A percentile compares a stretch with the other conserved stretches of the same genome.
These are phyloP conservation scores for Crypturellus tataupa DNA, from an alignment of 2,797 vertebrate species.

Conservation along the genomic window DNA sequence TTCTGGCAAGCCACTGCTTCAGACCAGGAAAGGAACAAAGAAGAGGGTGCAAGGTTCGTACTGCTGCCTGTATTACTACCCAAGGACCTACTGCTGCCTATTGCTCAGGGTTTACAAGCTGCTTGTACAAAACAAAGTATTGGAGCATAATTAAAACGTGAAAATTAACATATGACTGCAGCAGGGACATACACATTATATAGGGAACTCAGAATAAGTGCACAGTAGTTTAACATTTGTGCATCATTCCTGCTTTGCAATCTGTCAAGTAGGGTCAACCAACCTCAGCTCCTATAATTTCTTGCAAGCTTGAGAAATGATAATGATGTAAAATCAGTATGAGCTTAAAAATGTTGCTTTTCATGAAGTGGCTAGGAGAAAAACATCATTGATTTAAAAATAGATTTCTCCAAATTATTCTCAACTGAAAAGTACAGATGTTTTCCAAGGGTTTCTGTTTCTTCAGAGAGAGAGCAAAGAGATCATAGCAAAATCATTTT, in stretches of 20 bases:
- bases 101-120: not conserved
- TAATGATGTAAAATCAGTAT: not conserved
- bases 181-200: not conserved
- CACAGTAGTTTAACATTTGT: not conserved
- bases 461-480: not conserved
- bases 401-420: not conserved
- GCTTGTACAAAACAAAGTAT: not conserved
- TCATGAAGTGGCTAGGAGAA: not conserved
- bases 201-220: not conserved
- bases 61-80: not conserved
- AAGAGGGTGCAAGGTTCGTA: not conserved
- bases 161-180: not conserved
- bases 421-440: not conserved
- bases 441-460: not conserved
- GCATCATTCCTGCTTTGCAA: not conserved
- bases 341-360: conserved; percentile 11
- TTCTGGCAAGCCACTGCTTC: conserved; percentile 21
- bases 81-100: not conserved
- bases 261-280: not conserved
- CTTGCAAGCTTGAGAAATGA: not conserved
- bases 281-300: not conserved
- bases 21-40: conserved; percentile 6
- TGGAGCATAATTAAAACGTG: not conserved
- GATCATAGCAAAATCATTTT: not conserved
- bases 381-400: not conserved